These are phyloP conservation scores for Gari tellinella DNA, from an alignment of 2,888 invertebrate species.

Conservation along the genomic window DNA sequence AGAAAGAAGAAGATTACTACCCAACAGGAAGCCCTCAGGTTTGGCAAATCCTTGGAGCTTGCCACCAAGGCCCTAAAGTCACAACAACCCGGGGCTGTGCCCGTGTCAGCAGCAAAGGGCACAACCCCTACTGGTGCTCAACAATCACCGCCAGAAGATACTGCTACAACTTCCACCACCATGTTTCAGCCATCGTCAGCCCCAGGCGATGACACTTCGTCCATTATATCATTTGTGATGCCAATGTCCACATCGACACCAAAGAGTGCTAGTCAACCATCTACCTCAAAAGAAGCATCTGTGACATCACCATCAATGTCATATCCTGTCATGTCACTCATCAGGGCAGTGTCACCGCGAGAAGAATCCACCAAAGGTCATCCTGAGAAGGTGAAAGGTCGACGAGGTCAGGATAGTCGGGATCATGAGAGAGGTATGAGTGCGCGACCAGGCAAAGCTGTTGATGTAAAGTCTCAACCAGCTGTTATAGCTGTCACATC, in stretches of 20 bases:
- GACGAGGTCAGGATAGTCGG: conserved; percentile 17
- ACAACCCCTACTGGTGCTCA: conserved; percentile 32
- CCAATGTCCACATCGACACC: conserved; percentile 64
- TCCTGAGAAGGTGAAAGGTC: conserved; percentile 25
- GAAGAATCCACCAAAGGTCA: conserved; percentile 17
- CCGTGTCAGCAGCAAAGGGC: conserved; percentile 20
- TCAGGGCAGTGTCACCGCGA: conserved; percentile 37
- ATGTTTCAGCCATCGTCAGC: conserved; percentile 12
- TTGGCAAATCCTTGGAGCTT: conserved; percentile 78
- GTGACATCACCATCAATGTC: conserved; percentile 54
- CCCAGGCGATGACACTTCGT: conserved; percentile 38
- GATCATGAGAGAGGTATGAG: conserved; percentile 13
- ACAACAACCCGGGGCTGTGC: conserved; percentile 37
- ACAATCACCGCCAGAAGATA: conserved; percentile 18
- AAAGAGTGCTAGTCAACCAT: conserved; percentile 54
- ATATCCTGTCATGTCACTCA: conserved; percentile 57
- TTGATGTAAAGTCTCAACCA: conserved; percentile 49
- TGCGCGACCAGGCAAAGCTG: conserved; percentile 32
- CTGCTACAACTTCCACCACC: conserved; percentile 21
- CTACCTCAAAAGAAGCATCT: conserved; percentile 34
- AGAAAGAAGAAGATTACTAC: conserved; percentile 76
- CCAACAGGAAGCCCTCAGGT: conserved; percentile 75
- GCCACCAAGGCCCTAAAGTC: conserved; percentile 71
- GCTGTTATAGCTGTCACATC: conserved; percentile 54
- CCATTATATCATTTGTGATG: conserved; percentile 58